Percentiles rank a stretch among this genome's conserved stretches.
phyloP scores from a whole-genome alignment of 2,888 invertebrate species.

The Lasioglossum malachurum region DNA sequence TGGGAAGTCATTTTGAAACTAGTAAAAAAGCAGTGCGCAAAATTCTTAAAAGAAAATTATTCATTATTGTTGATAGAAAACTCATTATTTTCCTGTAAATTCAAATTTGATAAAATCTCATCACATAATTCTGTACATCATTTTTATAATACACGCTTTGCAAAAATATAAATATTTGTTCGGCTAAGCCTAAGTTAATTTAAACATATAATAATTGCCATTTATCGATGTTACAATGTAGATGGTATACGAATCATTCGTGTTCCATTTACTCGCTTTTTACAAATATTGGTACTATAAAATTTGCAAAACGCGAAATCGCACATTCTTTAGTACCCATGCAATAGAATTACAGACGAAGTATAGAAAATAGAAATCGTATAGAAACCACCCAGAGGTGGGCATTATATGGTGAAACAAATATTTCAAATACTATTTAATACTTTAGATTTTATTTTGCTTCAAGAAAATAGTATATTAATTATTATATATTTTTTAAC shows the following conservation, averaged over 20 bases:
- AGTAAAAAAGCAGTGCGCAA: neutral
- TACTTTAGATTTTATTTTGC: too few species aligned
- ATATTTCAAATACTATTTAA: too few species aligned
- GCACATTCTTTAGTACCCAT: too few species aligned
- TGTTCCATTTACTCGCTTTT: neutral
- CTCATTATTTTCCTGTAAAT: neutral
- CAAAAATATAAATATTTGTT: neutral
- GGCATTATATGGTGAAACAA: too few species aligned
- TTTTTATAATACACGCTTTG: neutral
- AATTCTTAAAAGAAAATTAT: neutral
- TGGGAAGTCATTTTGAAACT: neutral
- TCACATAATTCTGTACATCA: neutral
- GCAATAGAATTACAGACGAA: neutral
- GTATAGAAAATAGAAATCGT: neutral
- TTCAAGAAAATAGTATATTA: too few species aligned
- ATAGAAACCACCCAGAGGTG: neutral
- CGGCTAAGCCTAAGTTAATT: neutral
- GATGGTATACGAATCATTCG: neutral
- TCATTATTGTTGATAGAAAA: neutral
- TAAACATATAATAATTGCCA: neutral
- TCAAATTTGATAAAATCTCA: neutral
- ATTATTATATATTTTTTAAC: too few species aligned
- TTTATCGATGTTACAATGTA: neutral
- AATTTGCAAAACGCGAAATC: too few species aligned
- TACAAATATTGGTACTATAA: neutral